phyloP scores from a whole-genome alignment of 2,797 vertebrate genomes.

The Sebastes cheni region DNA sequence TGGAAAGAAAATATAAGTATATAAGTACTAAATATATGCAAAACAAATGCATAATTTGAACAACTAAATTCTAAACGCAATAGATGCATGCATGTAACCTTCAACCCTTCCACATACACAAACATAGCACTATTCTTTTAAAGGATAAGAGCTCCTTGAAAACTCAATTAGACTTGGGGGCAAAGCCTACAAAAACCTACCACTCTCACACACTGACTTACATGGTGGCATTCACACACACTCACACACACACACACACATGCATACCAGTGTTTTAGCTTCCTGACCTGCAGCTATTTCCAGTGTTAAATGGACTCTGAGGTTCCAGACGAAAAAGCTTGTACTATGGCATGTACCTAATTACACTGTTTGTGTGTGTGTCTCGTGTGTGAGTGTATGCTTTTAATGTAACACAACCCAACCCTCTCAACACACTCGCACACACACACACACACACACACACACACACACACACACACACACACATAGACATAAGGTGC shows the following conservation, averaged over 20 bases:
- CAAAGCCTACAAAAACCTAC: constrained; percentile 56
- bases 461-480: background rate
- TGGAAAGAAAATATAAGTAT: no score
- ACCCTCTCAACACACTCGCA: background rate
- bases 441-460: background rate
- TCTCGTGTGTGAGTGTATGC: background rate
- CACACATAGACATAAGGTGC: background rate
- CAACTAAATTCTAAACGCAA: background rate
- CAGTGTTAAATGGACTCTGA: constrained; percentile 69
- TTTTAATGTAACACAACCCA: constrained; percentile 11
- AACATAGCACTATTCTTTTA: constrained; percentile 41
- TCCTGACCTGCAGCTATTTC: constrained; percentile 72
- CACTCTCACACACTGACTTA: constrained; percentile 28
- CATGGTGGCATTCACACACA: constrained; percentile 10
- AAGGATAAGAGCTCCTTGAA: constrained; percentile 74
- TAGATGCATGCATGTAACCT: constrained; percentile 11
- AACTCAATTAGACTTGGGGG: constrained; percentile 74
- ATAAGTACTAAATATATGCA: background rate
- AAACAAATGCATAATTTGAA: background rate
- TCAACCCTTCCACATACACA: constrained; percentile 3
- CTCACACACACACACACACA: constrained; percentile 19
- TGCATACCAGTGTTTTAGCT: constrained; percentile 44
- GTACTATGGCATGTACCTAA: constrained; percentile 61
- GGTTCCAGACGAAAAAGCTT: constrained; percentile 59
- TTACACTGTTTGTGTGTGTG: constrained; percentile 39